Conservation (phyloP, 2,888 invertebrate genomes). For the Cheilosia impressa region DNA sequence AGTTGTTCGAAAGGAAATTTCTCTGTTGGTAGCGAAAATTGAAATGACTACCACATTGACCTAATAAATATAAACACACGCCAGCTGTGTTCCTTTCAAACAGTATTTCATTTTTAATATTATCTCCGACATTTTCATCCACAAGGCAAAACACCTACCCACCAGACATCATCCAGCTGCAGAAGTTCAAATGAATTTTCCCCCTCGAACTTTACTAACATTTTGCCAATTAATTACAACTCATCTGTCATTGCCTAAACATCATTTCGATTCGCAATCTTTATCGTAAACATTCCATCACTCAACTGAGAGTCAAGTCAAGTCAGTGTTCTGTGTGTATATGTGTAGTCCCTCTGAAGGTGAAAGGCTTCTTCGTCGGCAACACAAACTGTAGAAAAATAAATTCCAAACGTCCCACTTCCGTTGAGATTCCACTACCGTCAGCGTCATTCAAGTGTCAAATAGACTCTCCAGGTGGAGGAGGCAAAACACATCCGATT, state of each 20-base stretch:
- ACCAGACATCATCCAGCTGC: neutral
- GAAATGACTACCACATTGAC: too few relatives aligned
- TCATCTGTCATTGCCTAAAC: conserved; percentile 59
- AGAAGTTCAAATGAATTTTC: conserved; percentile 6
- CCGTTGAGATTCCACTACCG: conserved; percentile 4
- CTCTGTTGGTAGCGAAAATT: too few relatives aligned
- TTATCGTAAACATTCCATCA: conserved; percentile 59
- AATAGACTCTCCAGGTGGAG: conserved; percentile 24
- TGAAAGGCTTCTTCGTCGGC: neutral
- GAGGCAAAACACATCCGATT: conserved; percentile 41
- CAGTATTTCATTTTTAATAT: too few relatives aligned
- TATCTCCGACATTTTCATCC: neutral
- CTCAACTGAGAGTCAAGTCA: conserved; percentile 1
- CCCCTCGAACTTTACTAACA: conserved; percentile 30
- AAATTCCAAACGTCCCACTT: neutral
- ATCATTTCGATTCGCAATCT: conserved; percentile 29
- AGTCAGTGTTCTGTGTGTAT: neutral
- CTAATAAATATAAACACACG: too few relatives aligned
- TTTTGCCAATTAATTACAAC: conserved; percentile 62
- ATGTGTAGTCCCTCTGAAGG: neutral
- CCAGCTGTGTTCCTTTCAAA: too few relatives aligned
- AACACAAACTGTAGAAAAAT: neutral
- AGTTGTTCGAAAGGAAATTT: too few relatives aligned
- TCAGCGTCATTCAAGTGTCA: conserved; percentile 52
- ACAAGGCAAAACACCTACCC: neutral